phyloP scores from a whole-genome alignment of 30 jellyfish, hydroid and myxozoan species.

The Phacellophora camtschatica region DNA sequence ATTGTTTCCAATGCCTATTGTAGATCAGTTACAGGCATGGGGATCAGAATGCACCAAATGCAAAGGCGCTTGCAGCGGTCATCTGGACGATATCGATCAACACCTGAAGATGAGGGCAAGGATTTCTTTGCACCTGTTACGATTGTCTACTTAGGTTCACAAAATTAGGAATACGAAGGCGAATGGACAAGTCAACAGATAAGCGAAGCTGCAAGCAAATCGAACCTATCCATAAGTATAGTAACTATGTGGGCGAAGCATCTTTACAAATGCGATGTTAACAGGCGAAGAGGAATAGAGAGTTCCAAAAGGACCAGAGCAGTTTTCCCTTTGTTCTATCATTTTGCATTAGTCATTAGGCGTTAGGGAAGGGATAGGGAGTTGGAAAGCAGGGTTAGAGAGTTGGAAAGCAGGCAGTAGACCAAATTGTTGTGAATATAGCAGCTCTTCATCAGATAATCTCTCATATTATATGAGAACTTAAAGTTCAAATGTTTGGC shows the following conservation, averaged over 20 bases:
- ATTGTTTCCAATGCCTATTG: neutral
- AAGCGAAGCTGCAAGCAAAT: neutral
- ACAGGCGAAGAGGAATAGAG: neutral
- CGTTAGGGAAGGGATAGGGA: neutral
- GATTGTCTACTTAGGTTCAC: neutral
- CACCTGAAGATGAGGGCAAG: neutral
- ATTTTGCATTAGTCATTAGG: no score
- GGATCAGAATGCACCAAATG: neutral
- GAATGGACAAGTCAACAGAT: neutral
- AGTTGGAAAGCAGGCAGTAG: no score
- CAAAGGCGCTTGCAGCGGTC: neutral
- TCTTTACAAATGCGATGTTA: neutral
- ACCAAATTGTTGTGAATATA: no score
- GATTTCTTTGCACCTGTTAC: neutral
- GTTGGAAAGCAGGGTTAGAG: no score
- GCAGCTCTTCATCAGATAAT: no score
- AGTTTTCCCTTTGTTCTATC: no score
- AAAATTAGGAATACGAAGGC: neutral
- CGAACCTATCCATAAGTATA: neutral
- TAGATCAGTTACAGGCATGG: neutral
- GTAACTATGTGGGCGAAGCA: neutral
- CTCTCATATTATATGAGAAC: no score
- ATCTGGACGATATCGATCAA: neutral
- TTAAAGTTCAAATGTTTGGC: no score
- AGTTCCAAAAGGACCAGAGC: neutral